Conservation (phyloP, 2,888 invertebrate genomes). For the Rotaria sp. region DNA sequence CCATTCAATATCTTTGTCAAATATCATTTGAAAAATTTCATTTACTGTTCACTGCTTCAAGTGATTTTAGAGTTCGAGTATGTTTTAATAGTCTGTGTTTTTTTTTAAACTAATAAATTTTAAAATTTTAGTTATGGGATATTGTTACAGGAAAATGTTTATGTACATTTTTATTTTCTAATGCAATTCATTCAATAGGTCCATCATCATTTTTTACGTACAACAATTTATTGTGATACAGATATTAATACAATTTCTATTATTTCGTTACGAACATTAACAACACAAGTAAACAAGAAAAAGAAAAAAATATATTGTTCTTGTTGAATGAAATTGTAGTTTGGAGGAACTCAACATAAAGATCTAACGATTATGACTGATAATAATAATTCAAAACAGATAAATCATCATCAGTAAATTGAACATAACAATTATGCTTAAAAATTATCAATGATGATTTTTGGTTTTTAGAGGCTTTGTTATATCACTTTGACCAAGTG, state of each 20-base stretch:
- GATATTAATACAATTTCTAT: not conserved
- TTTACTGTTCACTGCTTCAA: not conserved
- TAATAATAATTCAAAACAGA: not conserved
- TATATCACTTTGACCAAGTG: not conserved
- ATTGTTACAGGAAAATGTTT: slow-evolving; percentile 12
- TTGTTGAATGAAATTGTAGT: not conserved
- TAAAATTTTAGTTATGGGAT: not conserved
- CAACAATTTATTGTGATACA: not conserved
- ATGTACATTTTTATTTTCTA: slow-evolving; percentile 12
- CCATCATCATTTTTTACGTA: not conserved
- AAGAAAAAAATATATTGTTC: not conserved
- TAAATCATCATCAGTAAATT: not conserved
- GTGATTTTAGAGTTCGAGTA: slow-evolving; percentile 16
- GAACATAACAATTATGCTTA: not conserved
- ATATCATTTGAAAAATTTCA: not conserved
- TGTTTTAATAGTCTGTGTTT: too few relatives aligned
- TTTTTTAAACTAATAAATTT: too few relatives aligned
- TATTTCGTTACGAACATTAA: slow-evolving; percentile 6
- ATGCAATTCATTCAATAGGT: slow-evolving; percentile 15
- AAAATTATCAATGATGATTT: not conserved
- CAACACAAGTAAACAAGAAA: not conserved
- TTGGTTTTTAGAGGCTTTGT: not conserved
- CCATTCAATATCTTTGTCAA: not conserved
- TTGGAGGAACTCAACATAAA: not conserved
- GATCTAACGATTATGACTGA: slow-evolving; percentile 8